A percentile compares a stretch with the other conserved stretches of the same genome.
Evolutionary conservation across 2,113 vertebrate genomes (phyloP).

Genomic region (Oceanites oceanicus): DNA sequence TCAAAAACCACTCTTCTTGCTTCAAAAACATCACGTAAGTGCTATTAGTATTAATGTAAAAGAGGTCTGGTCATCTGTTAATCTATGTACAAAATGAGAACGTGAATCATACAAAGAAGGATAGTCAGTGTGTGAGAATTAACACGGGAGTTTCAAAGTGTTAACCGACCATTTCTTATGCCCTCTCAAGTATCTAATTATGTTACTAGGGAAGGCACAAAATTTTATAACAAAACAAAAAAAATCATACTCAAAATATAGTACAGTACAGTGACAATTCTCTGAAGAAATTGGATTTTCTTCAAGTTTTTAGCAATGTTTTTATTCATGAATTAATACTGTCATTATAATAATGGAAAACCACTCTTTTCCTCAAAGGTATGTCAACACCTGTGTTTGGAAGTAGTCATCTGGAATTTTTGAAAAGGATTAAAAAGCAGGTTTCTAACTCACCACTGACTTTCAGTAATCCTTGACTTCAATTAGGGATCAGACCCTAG

Average conservation of each 20-base stretch:
- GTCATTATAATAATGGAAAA: not conserved
- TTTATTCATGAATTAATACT: not conserved
- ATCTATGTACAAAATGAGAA: not conserved
- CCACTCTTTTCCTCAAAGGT: not conserved
- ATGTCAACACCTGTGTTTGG: not conserved
- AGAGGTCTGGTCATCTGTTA: not conserved
- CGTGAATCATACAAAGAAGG: not conserved
- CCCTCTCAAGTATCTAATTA: not conserved
- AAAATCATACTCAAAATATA: not conserved
- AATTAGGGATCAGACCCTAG: not conserved
- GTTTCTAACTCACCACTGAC: not conserved
- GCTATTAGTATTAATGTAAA: not conserved
- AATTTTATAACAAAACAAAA: not conserved
- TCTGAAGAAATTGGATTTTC: not conserved
- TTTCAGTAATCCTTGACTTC: not conserved
- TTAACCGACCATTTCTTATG: not conserved
- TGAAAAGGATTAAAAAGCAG: not conserved
- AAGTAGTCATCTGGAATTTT: not conserved
- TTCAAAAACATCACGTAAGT: constrained; percentile 97
- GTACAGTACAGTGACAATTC: not conserved
- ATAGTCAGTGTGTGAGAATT: not conserved
- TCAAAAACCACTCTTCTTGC: constrained; percentile 87
- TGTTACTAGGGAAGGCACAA: not conserved
- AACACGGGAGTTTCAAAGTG: not conserved
- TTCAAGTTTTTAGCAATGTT: not conserved